Base-by-base conservation (phyloP, 2,888 invertebrate species). In the Hirtodrosophila duncani region DNA sequence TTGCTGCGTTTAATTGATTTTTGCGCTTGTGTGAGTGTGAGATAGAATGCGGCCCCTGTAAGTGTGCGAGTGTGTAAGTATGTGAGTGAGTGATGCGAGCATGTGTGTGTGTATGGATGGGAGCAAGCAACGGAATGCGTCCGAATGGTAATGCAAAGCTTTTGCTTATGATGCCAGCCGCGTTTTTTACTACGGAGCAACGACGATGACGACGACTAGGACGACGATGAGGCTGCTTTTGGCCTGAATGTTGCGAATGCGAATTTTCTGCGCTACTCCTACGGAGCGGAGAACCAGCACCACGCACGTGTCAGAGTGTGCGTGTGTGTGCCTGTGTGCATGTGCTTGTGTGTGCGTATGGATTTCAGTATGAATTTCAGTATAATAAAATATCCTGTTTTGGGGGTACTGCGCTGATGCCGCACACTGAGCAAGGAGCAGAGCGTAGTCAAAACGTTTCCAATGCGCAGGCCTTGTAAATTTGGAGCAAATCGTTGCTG, bases 311-410 rank as follows among this genome's bases (percentile, higher is more conserved):
- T 18, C 5, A 29, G 6, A 10, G 13, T 48, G 21, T 31, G 20
- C 11, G 7, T 29, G 30, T 37, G 20, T 46, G 14, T 26, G 11
- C 20, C 17, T 31, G 44, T 31, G 43, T 18, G 11, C 11, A 21
- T 34, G 44, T 53, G 50, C 55, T 13, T 58, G 46, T 42, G 16
- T 17, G 42, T 24, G 26, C 21, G 42, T 49, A 24, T 38, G 36
- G 13, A 18, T 44, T 27, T 44, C 33, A 18, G 66, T 65, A 45
- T 69, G 70, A 74, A 82, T 72, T 75, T 83, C 79, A 68, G 83
- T 83, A 84, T 83, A 84, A 83, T 84, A 83, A 81, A 83, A 83
- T 83, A 83, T 83, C 83, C 83, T 82, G 78, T 80, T 77, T 66
- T 27, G 14, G 29, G 26, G 59, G 59, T 43, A 51, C 41, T 33